Evolutionary conservation across 2,888 invertebrate species (phyloP).

Genomic region (Panopea generosa): DNA sequence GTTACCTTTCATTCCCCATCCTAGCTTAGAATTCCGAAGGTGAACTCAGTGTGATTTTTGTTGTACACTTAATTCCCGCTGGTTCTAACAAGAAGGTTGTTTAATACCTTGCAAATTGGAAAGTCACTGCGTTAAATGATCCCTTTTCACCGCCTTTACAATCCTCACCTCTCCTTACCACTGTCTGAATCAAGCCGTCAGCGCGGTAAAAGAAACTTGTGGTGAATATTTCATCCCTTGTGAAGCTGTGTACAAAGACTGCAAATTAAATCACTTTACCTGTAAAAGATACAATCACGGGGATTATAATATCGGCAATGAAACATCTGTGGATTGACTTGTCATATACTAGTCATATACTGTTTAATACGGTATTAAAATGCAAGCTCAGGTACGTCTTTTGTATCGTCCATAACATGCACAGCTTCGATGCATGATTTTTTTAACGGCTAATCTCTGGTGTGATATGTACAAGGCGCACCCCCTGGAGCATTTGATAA

Average conservation of each 20-base stretch:
- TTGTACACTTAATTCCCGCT: background rate
- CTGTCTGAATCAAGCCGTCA: conserved; percentile 15
- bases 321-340: conserved; percentile 54
- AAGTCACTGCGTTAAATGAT: conserved; percentile 40
- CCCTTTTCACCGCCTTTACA: conserved; percentile 23
- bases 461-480: too few species aligned
- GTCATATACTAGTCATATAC: conserved; percentile 1
- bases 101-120: conserved; percentile 18
- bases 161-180: conserved; percentile 18
- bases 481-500: too few species aligned
- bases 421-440: background rate
- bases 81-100: background rate
- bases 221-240: conserved; percentile 13
- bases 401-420: conserved; percentile 4
- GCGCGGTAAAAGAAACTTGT: conserved; percentile 4
- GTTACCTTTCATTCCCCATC: too few species aligned
- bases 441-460: too few species aligned
- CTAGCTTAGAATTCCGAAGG: background rate
- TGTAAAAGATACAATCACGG: conserved; percentile 48
- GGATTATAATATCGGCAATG: conserved; percentile 25
- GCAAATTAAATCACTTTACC: conserved; percentile 57
- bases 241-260: conserved; percentile 40
- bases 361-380: conserved; percentile 34
- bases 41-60: conserved; percentile 3
- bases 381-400: conserved; percentile 34